A percentile compares a stretch with the other conserved stretches of the same genome.
These are phyloP conservation scores for Molossus molossus DNA, from an alignment of 2,797 vertebrate species.

Conservation along the genomic window DNA sequence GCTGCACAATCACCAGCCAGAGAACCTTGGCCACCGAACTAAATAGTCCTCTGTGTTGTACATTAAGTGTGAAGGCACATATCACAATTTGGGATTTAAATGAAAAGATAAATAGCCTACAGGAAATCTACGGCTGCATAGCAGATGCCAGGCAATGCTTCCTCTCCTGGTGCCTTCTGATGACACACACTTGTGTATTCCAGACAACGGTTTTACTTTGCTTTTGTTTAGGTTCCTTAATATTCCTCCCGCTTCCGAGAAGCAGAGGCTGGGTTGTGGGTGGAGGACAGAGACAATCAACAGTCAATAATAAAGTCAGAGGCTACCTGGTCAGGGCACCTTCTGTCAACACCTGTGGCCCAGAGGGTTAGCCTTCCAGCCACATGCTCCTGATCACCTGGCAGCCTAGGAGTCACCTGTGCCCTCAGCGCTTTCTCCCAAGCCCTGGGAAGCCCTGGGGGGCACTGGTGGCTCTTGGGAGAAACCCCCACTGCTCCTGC, in stretches of 20 bases:
- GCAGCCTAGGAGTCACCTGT: slow-evolving; percentile 75
- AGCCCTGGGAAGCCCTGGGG: not conserved
- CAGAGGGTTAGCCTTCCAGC: slow-evolving; percentile 78
- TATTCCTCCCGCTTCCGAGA: slow-evolving; percentile 77
- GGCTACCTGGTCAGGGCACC: slow-evolving; percentile 58
- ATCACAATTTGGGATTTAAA: slow-evolving; percentile 79
- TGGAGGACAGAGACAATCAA: not conserved
- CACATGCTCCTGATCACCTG: slow-evolving; percentile 58
- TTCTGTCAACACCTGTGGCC: slow-evolving; percentile 25
- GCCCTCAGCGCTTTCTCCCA: slow-evolving; percentile 79
- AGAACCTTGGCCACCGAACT: slow-evolving; percentile 77
- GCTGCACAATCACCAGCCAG: slow-evolving; percentile 64
- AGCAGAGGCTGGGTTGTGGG: not conserved
- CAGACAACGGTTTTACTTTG: slow-evolving; percentile 70
- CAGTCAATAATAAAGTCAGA: not conserved
- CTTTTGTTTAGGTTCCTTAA: slow-evolving; percentile 79
- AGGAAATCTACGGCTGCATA: slow-evolving; percentile 75
- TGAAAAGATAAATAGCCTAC: slow-evolving; percentile 73
- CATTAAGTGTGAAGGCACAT: slow-evolving; percentile 78
- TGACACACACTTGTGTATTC: slow-evolving; percentile 67
- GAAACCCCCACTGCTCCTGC: not conserved
- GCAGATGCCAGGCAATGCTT: slow-evolving; percentile 73
- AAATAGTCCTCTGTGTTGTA: slow-evolving; percentile 73
- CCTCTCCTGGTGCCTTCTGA: slow-evolving; percentile 76
- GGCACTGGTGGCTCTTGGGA: too few relatives aligned